Base-by-base conservation (phyloP, 2,113 vertebrate genomes). In the Poeciliopsis prolifica region DNA sequence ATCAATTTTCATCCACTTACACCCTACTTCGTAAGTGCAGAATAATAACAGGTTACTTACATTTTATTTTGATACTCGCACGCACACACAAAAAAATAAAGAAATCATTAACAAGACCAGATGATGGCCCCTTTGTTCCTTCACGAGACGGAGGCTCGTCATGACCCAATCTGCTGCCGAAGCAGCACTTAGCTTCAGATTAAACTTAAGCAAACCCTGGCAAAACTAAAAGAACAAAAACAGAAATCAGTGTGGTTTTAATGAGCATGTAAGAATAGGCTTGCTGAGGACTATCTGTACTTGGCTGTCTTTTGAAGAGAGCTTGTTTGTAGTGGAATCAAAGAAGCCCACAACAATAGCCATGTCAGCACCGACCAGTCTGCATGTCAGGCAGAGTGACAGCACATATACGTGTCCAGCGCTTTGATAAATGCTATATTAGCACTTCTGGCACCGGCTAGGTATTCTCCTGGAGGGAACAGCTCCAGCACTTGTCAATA, bases 1-100 rank as follows among this genome's bases (percentile, higher is more conserved):
- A 96, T 97, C 96, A 95, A 96, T 98, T 98, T 97, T 97, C 95
- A 95, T 93, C 93, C 95, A 96, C 95, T 98, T 90, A 90, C 94
- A 96, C 93, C 93, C 92, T 88, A 95, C 95, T 96, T 93, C 72
- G 91, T 94, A 94, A 96, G 95, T 95, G 96, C 95, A 94, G 94
- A 95, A 95, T 98, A 97, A 98, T 97, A 95, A 98, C 93, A 95
- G 90, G 93, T 96, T 99, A 95, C 93, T 94, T 92, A 94, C 95
- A 96, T 95, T 97, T 97, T 95, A 97, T 96, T 97, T 96, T 95
- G 95, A 95, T 95, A 96, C 95, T 96, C 94, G 94, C 93, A 95
- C 92, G 88, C 93, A 93, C 7, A 51, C 82, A 67, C 64, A 94
- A 92, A 87, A 84, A 70, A 30, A 74, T 58, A 58, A n/a, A 58